These are phyloP conservation scores for Amia ocellicauda DNA, from an alignment of 2,113 vertebrate species.

Conservation along the genomic window DNA sequence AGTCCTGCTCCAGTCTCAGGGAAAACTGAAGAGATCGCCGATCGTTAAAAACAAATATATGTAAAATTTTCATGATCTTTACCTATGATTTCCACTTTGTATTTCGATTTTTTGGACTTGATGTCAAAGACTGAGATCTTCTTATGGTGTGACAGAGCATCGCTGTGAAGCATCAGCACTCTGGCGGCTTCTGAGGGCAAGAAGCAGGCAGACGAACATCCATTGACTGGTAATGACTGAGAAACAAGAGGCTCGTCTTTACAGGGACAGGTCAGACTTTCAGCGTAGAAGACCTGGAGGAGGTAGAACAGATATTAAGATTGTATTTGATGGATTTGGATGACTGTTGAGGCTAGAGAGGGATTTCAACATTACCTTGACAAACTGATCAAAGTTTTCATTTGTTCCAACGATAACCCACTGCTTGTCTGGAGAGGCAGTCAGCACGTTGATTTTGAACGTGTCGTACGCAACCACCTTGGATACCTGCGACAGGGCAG, in stretches of 20 bases:
- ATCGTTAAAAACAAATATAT: not conserved
- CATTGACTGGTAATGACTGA: conserved; percentile 40
- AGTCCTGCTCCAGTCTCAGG: too few species aligned
- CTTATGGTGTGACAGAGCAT: not conserved
- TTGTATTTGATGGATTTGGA: too few species aligned
- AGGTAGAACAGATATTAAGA: too few species aligned
- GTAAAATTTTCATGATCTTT: too few species aligned
- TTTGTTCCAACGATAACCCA: conserved; percentile 47
- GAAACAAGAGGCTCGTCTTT: conserved; percentile 49
- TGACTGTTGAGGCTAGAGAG: too few species aligned
- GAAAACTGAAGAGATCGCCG: not conserved
- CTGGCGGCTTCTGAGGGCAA: conserved; percentile 56
- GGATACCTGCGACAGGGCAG: conserved; percentile 48
- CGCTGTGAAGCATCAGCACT: conserved; percentile 47
- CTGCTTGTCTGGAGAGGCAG: conserved; percentile 60
- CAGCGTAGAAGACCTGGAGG: conserved; percentile 52
- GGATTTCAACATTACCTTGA: conserved; percentile 46
- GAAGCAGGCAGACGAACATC: conserved; percentile 56
- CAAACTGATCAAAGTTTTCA: conserved; percentile 37
- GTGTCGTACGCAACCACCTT: conserved; percentile 36
- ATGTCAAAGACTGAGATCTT: conserved; percentile 54
- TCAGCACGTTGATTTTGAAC: conserved; percentile 42
- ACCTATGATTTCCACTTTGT: conserved; percentile 51
- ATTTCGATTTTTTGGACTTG: conserved; percentile 52
- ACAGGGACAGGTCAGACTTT: conserved; percentile 42